Percentiles rank a stretch among this genome's conserved stretches.
Evolutionary conservation across 2,113 vertebrate species (phyloP).

Genomic region (Ciconia maguari): DNA sequence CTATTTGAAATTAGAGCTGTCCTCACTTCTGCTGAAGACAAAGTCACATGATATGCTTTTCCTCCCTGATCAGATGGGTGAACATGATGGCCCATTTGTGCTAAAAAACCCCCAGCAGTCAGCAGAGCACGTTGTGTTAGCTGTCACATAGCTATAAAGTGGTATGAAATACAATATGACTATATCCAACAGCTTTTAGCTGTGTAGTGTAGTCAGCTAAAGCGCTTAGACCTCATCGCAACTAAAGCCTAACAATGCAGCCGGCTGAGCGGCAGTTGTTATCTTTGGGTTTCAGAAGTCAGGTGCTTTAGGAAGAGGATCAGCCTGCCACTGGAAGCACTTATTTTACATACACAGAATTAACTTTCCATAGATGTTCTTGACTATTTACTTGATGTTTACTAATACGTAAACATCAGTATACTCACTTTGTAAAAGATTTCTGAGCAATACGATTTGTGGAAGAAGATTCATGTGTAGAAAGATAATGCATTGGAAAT

Average conservation of each 20-base stretch:
- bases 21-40: neutral
- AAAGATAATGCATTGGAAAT: neutral
- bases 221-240: neutral
- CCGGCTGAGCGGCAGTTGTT: neutral
- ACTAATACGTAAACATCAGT: neutral
- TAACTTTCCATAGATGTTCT: neutral
- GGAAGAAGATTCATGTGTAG: neutral
- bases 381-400: neutral
- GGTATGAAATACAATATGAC: neutral
- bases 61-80: neutral
- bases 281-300: neutral
- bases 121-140: neutral
- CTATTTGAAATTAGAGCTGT: neutral
- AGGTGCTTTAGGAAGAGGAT: neutral
- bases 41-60: neutral
- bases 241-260: neutral
- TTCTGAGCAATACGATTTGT: neutral
- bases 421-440: neutral
- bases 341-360: neutral
- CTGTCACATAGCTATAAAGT: neutral
- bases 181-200: neutral
- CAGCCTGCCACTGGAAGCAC: neutral
- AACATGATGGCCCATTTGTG: fast-evolving
- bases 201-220: neutral
- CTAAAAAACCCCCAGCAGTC: neutral